Conservation (phyloP, 2,113 vertebrate species). For the Nipponia nippon region DNA sequence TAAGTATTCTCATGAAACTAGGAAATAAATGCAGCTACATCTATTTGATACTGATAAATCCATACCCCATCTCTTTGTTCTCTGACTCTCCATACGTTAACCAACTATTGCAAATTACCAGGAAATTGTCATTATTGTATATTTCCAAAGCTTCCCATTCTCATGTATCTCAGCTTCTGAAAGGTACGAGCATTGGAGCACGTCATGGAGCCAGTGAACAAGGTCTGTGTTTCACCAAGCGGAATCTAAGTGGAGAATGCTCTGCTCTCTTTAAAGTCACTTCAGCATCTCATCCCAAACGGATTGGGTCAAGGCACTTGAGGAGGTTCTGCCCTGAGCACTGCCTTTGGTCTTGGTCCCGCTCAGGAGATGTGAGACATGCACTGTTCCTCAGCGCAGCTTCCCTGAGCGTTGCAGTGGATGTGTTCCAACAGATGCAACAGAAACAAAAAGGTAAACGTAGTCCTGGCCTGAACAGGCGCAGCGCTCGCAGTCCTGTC, state of each 20-base stretch:
- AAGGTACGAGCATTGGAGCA: background rate
- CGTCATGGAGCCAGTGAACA: background rate
- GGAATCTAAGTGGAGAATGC: background rate
- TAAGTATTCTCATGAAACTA: background rate
- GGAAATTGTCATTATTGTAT: background rate
- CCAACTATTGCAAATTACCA: background rate
- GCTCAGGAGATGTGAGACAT: fast-evolving
- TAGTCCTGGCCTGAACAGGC: background rate
- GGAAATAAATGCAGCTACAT: background rate
- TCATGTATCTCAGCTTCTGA: background rate
- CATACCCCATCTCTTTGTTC: background rate
- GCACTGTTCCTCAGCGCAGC: background rate
- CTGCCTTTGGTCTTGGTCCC: background rate
- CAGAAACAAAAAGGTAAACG: background rate
- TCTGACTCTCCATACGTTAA: background rate
- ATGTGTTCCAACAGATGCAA: background rate
- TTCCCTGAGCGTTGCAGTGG: background rate
- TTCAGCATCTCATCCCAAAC: background rate
- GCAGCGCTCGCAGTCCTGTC: background rate
- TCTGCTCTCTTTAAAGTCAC: background rate
- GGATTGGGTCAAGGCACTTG: background rate
- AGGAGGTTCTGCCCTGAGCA: background rate
- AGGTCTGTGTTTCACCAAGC: background rate
- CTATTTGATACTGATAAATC: background rate
- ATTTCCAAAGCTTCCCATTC: background rate